Evolutionary conservation across 2,113 vertebrate genomes (phyloP).

Genomic region (Sakesphorus luctuosus): DNA sequence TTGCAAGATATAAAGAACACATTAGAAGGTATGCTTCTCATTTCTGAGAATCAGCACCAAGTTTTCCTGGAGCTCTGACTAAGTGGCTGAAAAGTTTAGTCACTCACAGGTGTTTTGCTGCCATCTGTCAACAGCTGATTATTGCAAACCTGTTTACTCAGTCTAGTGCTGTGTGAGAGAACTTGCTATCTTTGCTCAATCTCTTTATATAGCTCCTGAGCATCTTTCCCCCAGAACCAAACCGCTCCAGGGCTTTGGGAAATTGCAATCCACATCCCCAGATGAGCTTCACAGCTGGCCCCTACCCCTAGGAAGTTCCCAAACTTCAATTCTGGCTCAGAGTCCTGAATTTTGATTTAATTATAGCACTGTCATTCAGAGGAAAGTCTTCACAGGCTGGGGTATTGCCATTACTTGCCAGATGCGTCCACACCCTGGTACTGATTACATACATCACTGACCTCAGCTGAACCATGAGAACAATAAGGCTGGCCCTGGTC

Average conservation of each 20-base stretch:
- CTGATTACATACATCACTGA: slow-evolving; percentile 64
- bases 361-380: slow-evolving; percentile 67
- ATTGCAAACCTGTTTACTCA: slow-evolving; percentile 66
- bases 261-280: slow-evolving; percentile 45
- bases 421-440: slow-evolving; percentile 61
- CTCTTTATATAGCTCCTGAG: slow-evolving; percentile 37
- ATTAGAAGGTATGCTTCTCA: slow-evolving; percentile 1
- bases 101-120: slow-evolving; percentile 70
- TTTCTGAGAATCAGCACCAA: slow-evolving; percentile 57
- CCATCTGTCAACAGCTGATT: slow-evolving; percentile 72
- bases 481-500: slow-evolving; percentile 50
- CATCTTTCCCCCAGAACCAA: slow-evolving; percentile 40
- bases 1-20: not conserved
- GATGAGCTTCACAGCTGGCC: slow-evolving; percentile 57
- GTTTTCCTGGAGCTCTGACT: slow-evolving; percentile 64
- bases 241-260: not conserved
- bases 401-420: slow-evolving; percentile 67
- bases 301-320: slow-evolving; percentile 34
- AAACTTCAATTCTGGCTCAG: slow-evolving; percentile 48
- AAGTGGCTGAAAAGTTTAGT: slow-evolving; percentile 65
- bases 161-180: slow-evolving; percentile 19
- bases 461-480: slow-evolving; percentile 67
- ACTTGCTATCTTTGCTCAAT: slow-evolving; percentile 49
- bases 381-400: slow-evolving; percentile 53
- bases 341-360: slow-evolving; percentile 63